Conservation (phyloP, 2,888 invertebrate genomes). For the Dryobotodes eremita region DNA sequence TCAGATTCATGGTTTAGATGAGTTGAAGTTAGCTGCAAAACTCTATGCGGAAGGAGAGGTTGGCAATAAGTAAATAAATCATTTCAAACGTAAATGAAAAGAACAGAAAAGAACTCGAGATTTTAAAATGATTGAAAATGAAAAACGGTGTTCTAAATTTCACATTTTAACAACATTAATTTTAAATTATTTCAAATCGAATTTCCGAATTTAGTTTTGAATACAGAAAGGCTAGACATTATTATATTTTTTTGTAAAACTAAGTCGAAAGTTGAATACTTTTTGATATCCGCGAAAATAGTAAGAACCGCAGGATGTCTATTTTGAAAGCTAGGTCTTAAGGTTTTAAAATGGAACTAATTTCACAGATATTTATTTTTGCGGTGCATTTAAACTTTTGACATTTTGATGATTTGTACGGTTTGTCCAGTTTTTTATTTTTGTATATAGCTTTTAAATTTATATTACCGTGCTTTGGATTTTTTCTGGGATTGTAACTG, state of each 20-base stretch:
- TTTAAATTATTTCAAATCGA: background rate
- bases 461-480: background rate
- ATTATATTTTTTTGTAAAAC: background rate
- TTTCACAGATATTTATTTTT: constrained; percentile 34
- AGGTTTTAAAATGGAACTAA: constrained; percentile 17
- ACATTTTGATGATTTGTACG: constrained; percentile 2
- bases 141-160: background rate
- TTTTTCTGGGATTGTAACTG: background rate
- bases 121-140: background rate
- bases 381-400: constrained; percentile 21
- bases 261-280: constrained; percentile 14
- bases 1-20: background rate
- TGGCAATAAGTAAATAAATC: background rate
- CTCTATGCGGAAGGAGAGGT: no score
- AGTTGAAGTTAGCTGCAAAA: background rate
- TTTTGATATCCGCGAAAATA: constrained; percentile 25
- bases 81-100: background rate
- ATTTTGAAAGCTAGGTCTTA: background rate
- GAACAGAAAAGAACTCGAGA: background rate
- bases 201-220: background rate
- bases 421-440: background rate
- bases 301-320: background rate
- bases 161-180: background rate
- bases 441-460: background rate
- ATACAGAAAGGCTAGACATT: constrained; percentile 2